These are phyloP conservation scores for Agonopterix heracliana DNA, from an alignment of 2,888 invertebrate genomes.

Conservation along the genomic window DNA sequence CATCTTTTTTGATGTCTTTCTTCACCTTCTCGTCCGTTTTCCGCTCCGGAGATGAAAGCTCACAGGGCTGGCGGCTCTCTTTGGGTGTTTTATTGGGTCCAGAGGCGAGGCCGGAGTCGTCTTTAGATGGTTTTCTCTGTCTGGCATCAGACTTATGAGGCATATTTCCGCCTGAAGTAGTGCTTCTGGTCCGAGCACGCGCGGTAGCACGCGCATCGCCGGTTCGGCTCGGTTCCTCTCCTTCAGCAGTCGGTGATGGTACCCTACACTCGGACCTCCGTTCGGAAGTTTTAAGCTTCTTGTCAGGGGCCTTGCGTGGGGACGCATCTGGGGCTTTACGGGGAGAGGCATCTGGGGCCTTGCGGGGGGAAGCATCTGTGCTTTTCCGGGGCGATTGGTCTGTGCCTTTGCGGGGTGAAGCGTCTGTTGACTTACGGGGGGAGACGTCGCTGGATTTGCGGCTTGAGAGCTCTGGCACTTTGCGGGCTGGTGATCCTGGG, in stretches of 20 bases:
- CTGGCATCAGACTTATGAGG: constrained; percentile 76
- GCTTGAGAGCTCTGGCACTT: no score
- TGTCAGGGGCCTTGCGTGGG: constrained; percentile 82
- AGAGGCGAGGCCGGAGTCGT: constrained; percentile 41
- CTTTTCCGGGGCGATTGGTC: no score
- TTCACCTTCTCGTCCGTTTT: constrained; percentile 78
- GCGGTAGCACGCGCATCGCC: constrained; percentile 59
- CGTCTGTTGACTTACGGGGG: no score
- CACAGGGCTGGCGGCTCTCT: constrained; percentile 77
- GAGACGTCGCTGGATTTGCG: no score
- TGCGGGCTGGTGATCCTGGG: no score
- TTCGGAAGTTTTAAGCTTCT: constrained; percentile 91
- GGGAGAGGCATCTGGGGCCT: no score
- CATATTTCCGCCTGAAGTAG: constrained; percentile 81
- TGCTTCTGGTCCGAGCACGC: constrained; percentile 81
- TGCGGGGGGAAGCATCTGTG: no score
- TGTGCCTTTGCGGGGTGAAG: no score
- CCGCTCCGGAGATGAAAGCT: constrained; percentile 78
- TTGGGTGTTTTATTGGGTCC: constrained; percentile 68
- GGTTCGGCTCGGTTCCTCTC: constrained; percentile 82
- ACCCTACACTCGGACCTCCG: constrained; percentile 83
- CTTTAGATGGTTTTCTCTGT: constrained; percentile 69
- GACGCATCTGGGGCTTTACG: neutral
- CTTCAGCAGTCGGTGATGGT: constrained; percentile 83
- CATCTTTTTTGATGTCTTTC: constrained; percentile 47